Conservation (phyloP, 2,113 vertebrate genomes). For the Suncus etruscus region DNA sequence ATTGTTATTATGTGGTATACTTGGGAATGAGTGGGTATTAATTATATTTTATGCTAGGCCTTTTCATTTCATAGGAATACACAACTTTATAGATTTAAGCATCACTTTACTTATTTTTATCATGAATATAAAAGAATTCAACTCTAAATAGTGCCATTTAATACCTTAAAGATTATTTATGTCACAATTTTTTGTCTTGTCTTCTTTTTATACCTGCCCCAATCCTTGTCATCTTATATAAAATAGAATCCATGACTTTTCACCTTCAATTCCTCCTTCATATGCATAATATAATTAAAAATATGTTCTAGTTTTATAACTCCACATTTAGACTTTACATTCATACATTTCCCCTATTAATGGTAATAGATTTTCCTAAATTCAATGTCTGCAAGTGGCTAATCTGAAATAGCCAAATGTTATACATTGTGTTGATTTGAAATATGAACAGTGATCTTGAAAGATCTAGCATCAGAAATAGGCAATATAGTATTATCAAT, state of each 20-base stretch:
- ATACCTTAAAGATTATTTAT: neutral
- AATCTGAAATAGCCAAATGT: slow-evolving; percentile 4
- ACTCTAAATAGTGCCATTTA: neutral
- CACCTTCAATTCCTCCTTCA: neutral
- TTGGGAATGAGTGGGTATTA: neutral
- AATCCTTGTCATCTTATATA: neutral
- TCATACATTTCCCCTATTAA: neutral
- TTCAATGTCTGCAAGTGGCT: neutral
- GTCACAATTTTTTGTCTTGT: neutral
- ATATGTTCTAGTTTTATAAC: neutral
- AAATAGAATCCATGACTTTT: neutral
- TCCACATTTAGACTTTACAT: neutral
- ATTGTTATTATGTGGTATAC: neutral
- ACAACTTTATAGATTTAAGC: neutral
- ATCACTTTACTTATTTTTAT: slow-evolving; percentile 29
- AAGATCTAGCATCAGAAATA: neutral
- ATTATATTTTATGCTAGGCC: neutral
- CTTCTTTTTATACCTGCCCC: neutral
- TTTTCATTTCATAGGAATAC: neutral
- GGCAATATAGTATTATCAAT: neutral
- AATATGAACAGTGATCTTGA: slow-evolving; percentile 9
- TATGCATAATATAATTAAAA: neutral
- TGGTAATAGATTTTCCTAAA: neutral
- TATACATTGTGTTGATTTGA: neutral
- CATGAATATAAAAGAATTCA: neutral